Evolutionary conservation across 2,888 invertebrate species (phyloP).

Genomic region (Parthenolecanium corni): DNA sequence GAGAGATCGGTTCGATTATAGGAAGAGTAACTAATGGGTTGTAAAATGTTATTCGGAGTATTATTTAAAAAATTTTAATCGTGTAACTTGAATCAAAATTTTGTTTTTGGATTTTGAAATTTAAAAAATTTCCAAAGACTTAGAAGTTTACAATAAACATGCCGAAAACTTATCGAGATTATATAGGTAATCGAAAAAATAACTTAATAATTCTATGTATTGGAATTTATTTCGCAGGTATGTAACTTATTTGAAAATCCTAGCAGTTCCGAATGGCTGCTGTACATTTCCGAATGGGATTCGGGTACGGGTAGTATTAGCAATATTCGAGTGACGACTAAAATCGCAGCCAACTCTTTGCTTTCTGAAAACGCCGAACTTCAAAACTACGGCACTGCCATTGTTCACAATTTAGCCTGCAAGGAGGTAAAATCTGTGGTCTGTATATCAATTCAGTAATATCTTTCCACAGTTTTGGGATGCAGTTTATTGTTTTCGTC

Average conservation of each 20-base stretch:
- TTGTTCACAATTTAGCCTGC: slow-evolving; percentile 81
- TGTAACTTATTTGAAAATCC: slow-evolving; percentile 82
- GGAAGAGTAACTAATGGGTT: too few species aligned
- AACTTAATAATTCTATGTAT: too few species aligned
- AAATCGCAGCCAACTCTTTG: slow-evolving; percentile 76
- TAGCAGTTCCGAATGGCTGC: slow-evolving; percentile 80
- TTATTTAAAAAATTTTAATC: too few species aligned
- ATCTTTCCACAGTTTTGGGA: neutral
- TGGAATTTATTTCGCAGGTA: too few species aligned
- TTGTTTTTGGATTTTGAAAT: too few species aligned
- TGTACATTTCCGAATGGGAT: slow-evolving; percentile 89
- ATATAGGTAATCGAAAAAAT: too few species aligned
- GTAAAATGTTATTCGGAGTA: too few species aligned
- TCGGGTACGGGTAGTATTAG: slow-evolving; percentile 58
- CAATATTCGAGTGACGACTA: slow-evolving; percentile 81
- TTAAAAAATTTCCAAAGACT: too few species aligned
- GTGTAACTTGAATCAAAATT: too few species aligned
- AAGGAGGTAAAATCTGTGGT: slow-evolving; percentile 97
- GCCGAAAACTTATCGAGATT: too few species aligned
- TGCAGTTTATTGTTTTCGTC: neutral
- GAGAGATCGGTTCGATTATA: too few species aligned
- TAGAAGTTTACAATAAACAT: too few species aligned
- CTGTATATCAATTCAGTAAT: slow-evolving; percentile 48
- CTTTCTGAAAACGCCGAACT: slow-evolving; percentile 58
- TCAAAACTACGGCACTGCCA: slow-evolving; percentile 71